A percentile compares a stretch with the other conserved stretches of the same genome.
Conservation (phyloP, 2,113 vertebrate species). For the Platysternon megacephalum region DNA sequence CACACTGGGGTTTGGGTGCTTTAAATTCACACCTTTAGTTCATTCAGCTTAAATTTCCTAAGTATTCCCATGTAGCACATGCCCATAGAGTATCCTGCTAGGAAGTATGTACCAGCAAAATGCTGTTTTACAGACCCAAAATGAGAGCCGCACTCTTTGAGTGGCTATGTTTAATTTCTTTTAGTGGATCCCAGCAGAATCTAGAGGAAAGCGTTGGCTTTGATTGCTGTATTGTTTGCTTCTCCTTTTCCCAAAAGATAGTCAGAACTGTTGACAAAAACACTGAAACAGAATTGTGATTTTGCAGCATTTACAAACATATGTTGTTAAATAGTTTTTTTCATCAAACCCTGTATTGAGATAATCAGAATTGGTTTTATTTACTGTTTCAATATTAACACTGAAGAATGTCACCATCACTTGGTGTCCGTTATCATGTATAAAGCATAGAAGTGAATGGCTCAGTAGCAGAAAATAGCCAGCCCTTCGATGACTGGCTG, state of each 20-base stretch:
- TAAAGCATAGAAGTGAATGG: background rate
- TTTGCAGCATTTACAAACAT: conserved; percentile 14
- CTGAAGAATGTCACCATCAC: background rate
- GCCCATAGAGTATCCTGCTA: background rate
- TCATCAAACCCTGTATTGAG: background rate
- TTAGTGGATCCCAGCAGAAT: background rate
- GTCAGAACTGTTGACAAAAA: background rate
- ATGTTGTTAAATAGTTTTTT: background rate
- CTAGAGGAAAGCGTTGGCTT: background rate
- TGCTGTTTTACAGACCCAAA: background rate
- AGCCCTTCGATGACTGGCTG: background rate
- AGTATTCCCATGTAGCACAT: background rate
- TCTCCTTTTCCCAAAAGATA: background rate
- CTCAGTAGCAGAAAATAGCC: background rate
- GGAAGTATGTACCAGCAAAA: background rate
- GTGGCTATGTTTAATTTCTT: background rate
- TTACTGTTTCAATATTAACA: background rate
- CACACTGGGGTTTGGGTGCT: background rate
- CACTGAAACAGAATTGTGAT: background rate
- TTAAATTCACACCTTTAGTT: background rate
- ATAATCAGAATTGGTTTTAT: conserved; percentile 1
- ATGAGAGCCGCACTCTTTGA: background rate
- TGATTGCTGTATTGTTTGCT: background rate
- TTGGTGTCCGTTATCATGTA: background rate
- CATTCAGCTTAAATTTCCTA: background rate